Evolutionary conservation across 2,888 invertebrate genomes (phyloP).

Genomic region (Brenthis hecate): DNA sequence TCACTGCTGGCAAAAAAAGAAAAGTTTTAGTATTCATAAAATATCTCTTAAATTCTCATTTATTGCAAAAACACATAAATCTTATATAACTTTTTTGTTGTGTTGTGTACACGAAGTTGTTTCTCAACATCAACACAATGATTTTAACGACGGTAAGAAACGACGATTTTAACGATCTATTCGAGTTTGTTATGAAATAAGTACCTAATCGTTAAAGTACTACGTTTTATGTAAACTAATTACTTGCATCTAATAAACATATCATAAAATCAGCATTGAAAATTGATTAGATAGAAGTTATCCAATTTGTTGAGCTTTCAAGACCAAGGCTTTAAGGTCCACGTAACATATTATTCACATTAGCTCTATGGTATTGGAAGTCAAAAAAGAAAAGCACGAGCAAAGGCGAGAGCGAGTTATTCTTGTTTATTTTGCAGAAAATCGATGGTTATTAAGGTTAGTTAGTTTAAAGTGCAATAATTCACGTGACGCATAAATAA

Average conservation of each 20-base stretch:
- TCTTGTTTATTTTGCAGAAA: conserved; percentile 19
- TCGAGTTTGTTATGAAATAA: conserved; percentile 11
- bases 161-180: conserved; percentile 16
- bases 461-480: conserved; percentile 22
- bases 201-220: conserved; percentile 16
- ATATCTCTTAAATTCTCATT: not conserved
- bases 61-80: not conserved
- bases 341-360: conserved; percentile 13
- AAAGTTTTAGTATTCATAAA: conserved; percentile 5
- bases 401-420: conserved; percentile 19
- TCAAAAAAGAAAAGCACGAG: conserved; percentile 12
- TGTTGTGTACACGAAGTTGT: not conserved
- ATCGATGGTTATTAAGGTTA: conserved; percentile 21
- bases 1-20: conserved; percentile 54
- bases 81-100: not conserved
- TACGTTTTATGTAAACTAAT: conserved; percentile 16
- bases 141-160: conserved; percentile 10
- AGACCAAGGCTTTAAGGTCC: conserved; percentile 12
- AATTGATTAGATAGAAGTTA: conserved; percentile 21
- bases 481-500: conserved; percentile 16
- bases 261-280: conserved; percentile 17
- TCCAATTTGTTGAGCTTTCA: conserved; percentile 16
- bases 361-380: conserved; percentile 15
- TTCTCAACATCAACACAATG: conserved; percentile 8
- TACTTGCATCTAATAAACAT: conserved; percentile 21